These are phyloP conservation scores for Epinephelus coioides DNA, from an alignment of 2,797 vertebrate genomes.

Conservation along the genomic window DNA sequence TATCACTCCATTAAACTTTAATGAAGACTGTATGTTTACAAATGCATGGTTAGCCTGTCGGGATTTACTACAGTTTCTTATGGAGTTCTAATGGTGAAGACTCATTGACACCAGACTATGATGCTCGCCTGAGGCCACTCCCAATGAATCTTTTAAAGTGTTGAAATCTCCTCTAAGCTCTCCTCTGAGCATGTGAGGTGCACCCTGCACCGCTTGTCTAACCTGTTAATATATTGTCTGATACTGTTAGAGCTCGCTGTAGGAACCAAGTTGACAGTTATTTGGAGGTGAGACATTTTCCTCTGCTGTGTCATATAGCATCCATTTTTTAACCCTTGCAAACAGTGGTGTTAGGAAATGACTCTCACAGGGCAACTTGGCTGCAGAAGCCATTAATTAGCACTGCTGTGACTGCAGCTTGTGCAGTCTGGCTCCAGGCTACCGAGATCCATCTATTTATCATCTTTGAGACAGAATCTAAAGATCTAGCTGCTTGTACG, in stretches of 20 bases:
- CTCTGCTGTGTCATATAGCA: slow-evolving; percentile 12
- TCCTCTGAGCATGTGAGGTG: slow-evolving; percentile 14
- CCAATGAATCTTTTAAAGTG: slow-evolving; percentile 16
- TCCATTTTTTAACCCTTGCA: slow-evolving; percentile 1
- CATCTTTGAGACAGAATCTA: background rate
- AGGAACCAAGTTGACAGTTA: slow-evolving; percentile 23
- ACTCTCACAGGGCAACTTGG: background rate
- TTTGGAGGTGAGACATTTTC: slow-evolving; percentile 29
- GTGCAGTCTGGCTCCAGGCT: slow-evolving; percentile 3
- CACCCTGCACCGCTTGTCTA: slow-evolving; percentile 22
- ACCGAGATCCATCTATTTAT: background rate
- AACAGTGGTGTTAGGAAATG: slow-evolving; percentile 10
- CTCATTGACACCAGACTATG: slow-evolving; percentile 1
- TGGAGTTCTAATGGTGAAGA: slow-evolving; percentile 11
- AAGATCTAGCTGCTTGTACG: background rate
- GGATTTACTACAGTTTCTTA: slow-evolving; percentile 7
- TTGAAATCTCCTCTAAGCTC: slow-evolving; percentile 8
- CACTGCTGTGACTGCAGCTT: background rate
- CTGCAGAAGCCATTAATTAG: slow-evolving; percentile 20
- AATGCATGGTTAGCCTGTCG: slow-evolving; percentile 8
- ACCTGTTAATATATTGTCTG: slow-evolving; percentile 31
- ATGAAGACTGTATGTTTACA: slow-evolving; percentile 28
- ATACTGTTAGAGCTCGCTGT: slow-evolving; percentile 9
- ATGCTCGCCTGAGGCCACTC: slow-evolving; percentile 20
- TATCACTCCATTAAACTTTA: slow-evolving; percentile 34